Percentiles rank a stretch among this genome's conserved stretches.
Conservation (phyloP, 2,113 vertebrate genomes). For the Tyrannus savana region DNA sequence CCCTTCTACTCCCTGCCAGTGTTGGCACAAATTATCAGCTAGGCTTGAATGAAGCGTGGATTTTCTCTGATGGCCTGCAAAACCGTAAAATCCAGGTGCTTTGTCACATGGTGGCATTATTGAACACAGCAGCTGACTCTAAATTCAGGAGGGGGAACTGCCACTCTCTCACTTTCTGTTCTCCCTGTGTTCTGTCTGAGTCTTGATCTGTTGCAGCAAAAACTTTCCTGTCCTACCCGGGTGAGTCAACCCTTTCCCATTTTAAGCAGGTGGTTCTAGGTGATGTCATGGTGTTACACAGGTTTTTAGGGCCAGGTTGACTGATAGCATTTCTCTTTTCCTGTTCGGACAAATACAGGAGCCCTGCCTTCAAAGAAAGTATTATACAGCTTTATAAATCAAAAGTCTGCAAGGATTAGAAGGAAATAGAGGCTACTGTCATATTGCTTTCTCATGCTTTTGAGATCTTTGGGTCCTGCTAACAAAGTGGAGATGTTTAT, state of each 20-base stretch:
- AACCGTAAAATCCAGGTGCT: not conserved
- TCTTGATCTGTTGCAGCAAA: not conserved
- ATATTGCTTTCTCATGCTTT: not conserved
- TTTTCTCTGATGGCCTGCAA: not conserved
- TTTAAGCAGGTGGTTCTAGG: not conserved
- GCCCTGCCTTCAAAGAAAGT: conserved; percentile 18
- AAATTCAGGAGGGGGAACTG: not conserved
- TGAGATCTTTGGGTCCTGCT: not conserved
- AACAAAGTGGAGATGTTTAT: not conserved
- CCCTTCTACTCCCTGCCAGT: not conserved
- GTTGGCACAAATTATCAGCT: not conserved
- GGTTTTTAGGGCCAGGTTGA: not conserved
- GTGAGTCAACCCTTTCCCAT: conserved; percentile 22
- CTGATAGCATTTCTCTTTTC: conserved; percentile 22
- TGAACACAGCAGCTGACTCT: not conserved
- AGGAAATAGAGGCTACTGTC: not conserved
- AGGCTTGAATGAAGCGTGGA: not conserved
- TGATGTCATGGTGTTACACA: conserved; percentile 17
- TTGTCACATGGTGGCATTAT: not conserved
- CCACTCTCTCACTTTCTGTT: not conserved
- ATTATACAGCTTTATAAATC: not conserved
- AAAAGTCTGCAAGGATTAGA: not conserved
- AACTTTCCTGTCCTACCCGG: not conserved
- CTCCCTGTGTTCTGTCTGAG: not conserved
- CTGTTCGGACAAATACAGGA: conserved; percentile 15